These are phyloP conservation scores for Aphis gossypii DNA, from an alignment of 1,140 invertebrate species.

Conservation along the genomic window DNA sequence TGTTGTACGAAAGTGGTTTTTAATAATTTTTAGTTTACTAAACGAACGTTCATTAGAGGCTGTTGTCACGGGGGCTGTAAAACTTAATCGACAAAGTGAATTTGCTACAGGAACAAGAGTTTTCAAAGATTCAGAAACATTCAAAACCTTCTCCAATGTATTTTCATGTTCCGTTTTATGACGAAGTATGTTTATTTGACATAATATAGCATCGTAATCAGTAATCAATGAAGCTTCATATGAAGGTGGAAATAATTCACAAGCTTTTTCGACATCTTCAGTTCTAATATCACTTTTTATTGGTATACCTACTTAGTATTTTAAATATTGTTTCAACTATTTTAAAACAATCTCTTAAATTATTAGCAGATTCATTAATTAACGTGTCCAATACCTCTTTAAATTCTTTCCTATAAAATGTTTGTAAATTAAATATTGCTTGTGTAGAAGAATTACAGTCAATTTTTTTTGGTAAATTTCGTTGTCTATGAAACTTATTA, in stretches of 20 bases:
- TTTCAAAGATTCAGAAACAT: constrained; percentile 29
- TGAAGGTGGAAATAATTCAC: constrained; percentile 17
- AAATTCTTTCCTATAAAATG: too few species aligned
- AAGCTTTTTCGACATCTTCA: constrained; percentile 13
- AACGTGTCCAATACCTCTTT: too few species aligned
- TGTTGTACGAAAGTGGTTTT: constrained; percentile 7
- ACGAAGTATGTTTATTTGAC: constrained; percentile 32
- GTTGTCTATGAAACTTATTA: constrained; percentile 11
- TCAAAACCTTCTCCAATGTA: constrained; percentile 1
- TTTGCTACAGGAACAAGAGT: background rate
- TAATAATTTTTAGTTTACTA: constrained; percentile 25
- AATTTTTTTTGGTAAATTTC: background rate
- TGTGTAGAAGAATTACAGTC: too few species aligned
- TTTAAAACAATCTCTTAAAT: too few species aligned
- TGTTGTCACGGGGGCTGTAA: background rate
- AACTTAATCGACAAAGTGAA: constrained; percentile 4
- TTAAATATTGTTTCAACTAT: too few species aligned
- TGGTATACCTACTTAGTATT: too few species aligned
- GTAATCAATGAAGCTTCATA: constrained; percentile 8
- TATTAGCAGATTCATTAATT: too few species aligned
- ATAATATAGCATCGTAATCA: constrained; percentile 36
- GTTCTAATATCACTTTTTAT: background rate
- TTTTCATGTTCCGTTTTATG: constrained; percentile 25
- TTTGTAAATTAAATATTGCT: too few species aligned
- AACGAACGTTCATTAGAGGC: constrained; percentile 33